A percentile compares a stretch with the other conserved stretches of the same genome.
phyloP scores from a whole-genome alignment of 2,797 vertebrate genomes.

The Bucorvus abyssinicus region DNA sequence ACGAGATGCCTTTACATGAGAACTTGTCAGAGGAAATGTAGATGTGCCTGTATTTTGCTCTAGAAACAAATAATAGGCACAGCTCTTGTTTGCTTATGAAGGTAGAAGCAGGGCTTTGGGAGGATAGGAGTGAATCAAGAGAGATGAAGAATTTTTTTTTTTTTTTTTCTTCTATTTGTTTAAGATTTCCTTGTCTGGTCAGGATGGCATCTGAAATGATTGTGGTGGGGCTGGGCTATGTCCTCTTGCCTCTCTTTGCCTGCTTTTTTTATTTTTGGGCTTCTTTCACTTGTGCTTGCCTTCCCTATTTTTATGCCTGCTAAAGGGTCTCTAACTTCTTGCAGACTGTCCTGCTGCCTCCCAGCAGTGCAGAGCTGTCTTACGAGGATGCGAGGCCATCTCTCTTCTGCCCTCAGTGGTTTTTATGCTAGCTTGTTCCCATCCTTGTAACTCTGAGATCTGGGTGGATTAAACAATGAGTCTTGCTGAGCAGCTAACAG shows the following conservation, averaged over 20 bases:
- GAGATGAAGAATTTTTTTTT: background rate
- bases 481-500: background rate
- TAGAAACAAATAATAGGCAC: background rate
- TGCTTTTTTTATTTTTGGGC: background rate
- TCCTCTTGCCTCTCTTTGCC: background rate
- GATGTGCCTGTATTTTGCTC: background rate
- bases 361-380: background rate
- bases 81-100: background rate
- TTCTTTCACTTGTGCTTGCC: background rate
- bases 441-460: background rate
- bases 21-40: background rate
- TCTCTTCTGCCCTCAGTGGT: background rate
- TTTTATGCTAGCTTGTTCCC: background rate
- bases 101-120: background rate
- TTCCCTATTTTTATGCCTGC: background rate
- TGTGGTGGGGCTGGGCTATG: background rate
- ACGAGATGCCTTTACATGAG: background rate
- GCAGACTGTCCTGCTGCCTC: background rate
- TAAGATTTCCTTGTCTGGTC: background rate
- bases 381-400: background rate
- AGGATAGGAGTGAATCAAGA: background rate
- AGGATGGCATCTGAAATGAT: background rate
- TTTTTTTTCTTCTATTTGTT: background rate
- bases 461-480: background rate
- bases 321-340: background rate